These are phyloP conservation scores for Incurvaria masculella DNA, from an alignment of 2,888 invertebrate species.

Conservation along the genomic window DNA sequence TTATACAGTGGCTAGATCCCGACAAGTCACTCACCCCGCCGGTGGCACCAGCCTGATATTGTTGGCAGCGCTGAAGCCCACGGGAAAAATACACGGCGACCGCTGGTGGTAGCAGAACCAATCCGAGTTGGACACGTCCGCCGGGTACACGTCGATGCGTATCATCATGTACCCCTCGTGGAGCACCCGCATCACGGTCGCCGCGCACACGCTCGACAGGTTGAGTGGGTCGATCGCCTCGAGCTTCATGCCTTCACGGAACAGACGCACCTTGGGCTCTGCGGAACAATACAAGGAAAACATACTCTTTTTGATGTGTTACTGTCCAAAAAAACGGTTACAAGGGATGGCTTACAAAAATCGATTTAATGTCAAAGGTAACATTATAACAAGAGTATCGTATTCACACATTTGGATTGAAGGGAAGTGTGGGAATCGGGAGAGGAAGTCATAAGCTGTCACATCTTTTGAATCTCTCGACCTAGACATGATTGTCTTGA, in stretches of 20 bases:
- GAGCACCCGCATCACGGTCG: conserved; percentile 91
- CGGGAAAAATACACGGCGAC: conserved; percentile 93
- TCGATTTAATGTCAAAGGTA: too few species aligned
- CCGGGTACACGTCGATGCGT: conserved; percentile 90
- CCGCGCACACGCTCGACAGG: conserved; percentile 90
- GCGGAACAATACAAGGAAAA: too few species aligned
- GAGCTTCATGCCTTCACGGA: conserved; percentile 87
- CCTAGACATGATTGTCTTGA: too few species aligned
- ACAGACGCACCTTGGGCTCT: conserved; percentile 36
- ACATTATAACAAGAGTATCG: too few species aligned
- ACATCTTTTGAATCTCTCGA: too few species aligned
- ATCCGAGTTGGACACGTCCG: conserved; percentile 80
- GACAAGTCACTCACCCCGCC: conserved; percentile 41
- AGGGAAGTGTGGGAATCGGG: too few species aligned
- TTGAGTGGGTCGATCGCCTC: conserved; percentile 98
- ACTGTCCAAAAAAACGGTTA: too few species aligned
- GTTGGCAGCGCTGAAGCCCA: conserved; percentile 87
- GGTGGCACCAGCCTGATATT: conserved; percentile 85
- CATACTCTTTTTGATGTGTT: too few species aligned
- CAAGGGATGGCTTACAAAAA: too few species aligned
- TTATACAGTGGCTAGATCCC: not conserved
- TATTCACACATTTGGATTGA: too few species aligned
- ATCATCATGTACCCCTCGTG: conserved; percentile 95
- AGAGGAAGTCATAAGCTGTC: too few species aligned
- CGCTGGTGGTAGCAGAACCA: conserved; percentile 97